phyloP scores from a whole-genome alignment of 2,797 vertebrate genomes.

The Chaetophractus vellerosus region DNA sequence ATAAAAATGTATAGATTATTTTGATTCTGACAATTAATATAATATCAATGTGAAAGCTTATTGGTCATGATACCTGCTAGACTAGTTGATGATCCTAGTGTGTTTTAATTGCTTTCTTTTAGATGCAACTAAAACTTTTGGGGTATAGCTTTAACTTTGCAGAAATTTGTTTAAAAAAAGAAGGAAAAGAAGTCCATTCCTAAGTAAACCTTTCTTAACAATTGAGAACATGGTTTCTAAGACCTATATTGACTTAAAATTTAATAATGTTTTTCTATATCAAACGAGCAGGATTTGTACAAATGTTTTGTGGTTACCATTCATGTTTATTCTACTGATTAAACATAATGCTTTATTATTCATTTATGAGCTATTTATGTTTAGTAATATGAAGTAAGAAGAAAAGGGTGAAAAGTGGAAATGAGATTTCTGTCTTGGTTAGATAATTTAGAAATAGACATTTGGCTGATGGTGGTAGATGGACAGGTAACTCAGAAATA shows the following conservation, averaged over 20 bases:
- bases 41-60: not conserved
- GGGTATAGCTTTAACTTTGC: not conserved
- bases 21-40: not conserved
- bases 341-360: not conserved
- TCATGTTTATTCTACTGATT: not conserved
- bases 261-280: not conserved
- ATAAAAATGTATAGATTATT: not conserved
- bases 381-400: not conserved
- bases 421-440: not conserved
- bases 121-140: not conserved
- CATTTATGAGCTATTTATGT: not conserved
- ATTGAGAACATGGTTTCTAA: constrained; percentile 25
- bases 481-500: constrained; percentile 8
- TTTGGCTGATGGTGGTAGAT: not conserved
- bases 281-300: not conserved
- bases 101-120: constrained; percentile 31
- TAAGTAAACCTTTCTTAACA: constrained; percentile 17
- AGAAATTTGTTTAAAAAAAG: not conserved
- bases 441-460: constrained; percentile 1
- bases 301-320: not conserved
- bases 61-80: not conserved
- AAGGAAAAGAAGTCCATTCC: not conserved
- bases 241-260: not conserved
- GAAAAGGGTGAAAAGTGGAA: constrained; percentile 47
- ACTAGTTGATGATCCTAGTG: not conserved